Conservation (phyloP, 1,140 invertebrate genomes). For the Cataglyphis hispanica region DNA sequence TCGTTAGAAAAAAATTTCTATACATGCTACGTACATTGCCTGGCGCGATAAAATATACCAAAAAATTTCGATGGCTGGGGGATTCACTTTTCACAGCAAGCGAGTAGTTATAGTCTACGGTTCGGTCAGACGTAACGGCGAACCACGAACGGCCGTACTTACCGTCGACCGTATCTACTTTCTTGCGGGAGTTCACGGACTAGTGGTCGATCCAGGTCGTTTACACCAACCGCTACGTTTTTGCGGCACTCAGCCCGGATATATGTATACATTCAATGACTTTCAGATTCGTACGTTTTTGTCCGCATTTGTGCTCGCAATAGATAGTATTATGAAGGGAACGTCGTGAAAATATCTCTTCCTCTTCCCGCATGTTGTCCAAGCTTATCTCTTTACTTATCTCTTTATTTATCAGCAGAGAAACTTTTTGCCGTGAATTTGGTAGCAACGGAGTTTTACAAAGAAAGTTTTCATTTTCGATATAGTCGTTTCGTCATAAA, state of each 20-base stretch:
- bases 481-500: background rate
- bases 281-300: constrained; percentile 63
- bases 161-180: constrained; percentile 62
- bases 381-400: constrained; percentile 60
- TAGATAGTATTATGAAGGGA: constrained; percentile 46
- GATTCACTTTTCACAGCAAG: background rate
- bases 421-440: constrained; percentile 32
- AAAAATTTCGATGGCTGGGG: constrained; percentile 15
- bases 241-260: constrained; percentile 35
- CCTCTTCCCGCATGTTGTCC: background rate
- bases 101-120: constrained; percentile 30
- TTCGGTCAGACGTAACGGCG: constrained; percentile 30
- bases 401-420: constrained; percentile 47
- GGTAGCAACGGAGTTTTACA: background rate
- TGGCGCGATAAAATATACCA: background rate
- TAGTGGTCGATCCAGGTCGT: constrained; percentile 43
- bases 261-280: constrained; percentile 55
- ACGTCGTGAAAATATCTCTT: constrained; percentile 10
- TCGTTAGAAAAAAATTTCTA: background rate
- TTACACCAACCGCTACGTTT: constrained; percentile 49
- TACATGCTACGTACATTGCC: background rate
- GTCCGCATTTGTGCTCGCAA: constrained; percentile 50
- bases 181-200: constrained; percentile 53
- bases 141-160: constrained; percentile 53
- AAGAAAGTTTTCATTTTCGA: background rate